A percentile compares a stretch with the other conserved stretches of the same genome.
Evolutionary conservation across 1,140 invertebrate genomes (phyloP).

Genomic region (Lepidurus couesii): DNA sequence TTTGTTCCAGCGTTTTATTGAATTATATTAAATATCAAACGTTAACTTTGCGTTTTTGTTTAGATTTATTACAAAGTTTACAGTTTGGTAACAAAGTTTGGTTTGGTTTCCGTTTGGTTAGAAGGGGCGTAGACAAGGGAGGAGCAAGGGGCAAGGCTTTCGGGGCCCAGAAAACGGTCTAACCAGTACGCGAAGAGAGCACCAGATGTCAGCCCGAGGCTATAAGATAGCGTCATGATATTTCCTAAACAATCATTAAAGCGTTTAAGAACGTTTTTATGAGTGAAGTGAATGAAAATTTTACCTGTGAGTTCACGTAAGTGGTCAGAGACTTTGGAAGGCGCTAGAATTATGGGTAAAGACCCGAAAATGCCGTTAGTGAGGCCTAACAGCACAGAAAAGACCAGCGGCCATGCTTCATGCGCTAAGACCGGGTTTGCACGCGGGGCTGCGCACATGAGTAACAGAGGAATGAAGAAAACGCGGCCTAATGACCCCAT

Average conservation of each 20-base stretch:
- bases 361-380: conserved; percentile 82
- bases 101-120: conserved; percentile 10
- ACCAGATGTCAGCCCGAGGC: conserved; percentile 72
- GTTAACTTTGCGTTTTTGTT: background rate
- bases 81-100: background rate
- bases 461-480: conserved; percentile 68
- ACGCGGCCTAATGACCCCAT: conserved; percentile 61
- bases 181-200: conserved; percentile 75
- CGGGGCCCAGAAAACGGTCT: conserved; percentile 62
- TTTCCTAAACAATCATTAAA: conserved; percentile 58
- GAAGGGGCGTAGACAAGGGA: background rate
- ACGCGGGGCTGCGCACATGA: conserved; percentile 70
- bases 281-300: conserved; percentile 23
- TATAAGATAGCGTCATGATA: conserved; percentile 87
- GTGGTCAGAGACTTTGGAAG: conserved; percentile 69
- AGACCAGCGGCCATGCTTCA: conserved; percentile 58
- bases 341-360: conserved; percentile 83
- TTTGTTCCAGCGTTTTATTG: background rate
- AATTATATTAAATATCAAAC: background rate
- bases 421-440: conserved; percentile 62
- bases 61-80: background rate
- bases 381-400: conserved; percentile 66
- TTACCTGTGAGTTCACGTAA: conserved; percentile 66
- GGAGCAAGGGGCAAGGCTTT: conserved; percentile 24
- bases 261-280: conserved; percentile 2